A percentile compares a stretch with the other conserved stretches of the same genome.
Conservation (phyloP, 2,888 invertebrate genomes). For the Sepioteuthis lessoniana region DNA sequence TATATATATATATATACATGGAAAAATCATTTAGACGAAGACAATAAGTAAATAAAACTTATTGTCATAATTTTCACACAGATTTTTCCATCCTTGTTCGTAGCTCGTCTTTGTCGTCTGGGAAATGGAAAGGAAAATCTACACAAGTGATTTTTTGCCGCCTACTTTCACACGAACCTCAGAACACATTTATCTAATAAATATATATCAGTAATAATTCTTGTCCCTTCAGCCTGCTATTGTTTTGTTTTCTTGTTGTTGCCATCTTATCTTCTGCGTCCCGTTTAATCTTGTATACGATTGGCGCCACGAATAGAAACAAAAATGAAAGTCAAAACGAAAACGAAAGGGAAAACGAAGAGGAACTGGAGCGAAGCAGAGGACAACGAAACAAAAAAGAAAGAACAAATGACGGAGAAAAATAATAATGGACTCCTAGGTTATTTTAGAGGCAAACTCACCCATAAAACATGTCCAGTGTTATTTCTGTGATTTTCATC, state of each 20-base stretch:
- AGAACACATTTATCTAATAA: not conserved
- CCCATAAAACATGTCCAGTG: not conserved
- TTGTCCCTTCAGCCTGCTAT: not conserved
- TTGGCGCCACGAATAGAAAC: not conserved
- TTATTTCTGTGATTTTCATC: not conserved
- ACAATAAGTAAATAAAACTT: not conserved
- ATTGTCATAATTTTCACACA: not conserved
- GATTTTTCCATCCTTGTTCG: not conserved
- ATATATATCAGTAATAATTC: not conserved
- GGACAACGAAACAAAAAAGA: not conserved
- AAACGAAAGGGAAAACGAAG: not conserved
- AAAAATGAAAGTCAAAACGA: not conserved
- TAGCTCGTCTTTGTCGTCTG: not conserved
- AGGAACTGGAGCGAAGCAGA: not conserved
- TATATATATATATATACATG: not conserved
- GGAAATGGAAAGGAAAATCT: slow-evolving; percentile 20
- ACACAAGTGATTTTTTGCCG: slow-evolving; percentile 1
- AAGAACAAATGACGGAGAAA: not conserved
- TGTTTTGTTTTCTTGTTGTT: not conserved
- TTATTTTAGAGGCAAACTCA: not conserved
- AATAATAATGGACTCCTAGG: not conserved
- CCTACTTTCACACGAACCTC: not conserved
- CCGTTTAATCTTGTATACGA: not conserved
- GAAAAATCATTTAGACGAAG: not conserved
- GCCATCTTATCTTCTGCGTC: no score